Evolutionary conservation across 2,888 invertebrate species (phyloP).

Genomic region (Magallana nippona): DNA sequence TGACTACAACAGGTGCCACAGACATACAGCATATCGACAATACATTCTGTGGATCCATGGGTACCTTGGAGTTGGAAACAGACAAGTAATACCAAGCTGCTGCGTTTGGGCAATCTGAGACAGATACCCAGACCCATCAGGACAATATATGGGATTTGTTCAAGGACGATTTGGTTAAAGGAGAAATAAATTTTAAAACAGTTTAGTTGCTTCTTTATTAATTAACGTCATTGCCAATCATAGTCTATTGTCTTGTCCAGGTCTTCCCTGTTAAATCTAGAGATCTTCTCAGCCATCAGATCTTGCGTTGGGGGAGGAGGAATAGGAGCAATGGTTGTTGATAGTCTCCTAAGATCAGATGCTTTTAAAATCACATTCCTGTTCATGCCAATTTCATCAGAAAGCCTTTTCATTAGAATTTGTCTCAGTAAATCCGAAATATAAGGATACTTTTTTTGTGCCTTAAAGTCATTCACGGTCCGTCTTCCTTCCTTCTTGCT

Average conservation of each 20-base stretch:
- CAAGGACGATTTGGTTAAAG: conserved; percentile 1
- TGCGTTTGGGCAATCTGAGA: conserved; percentile 56
- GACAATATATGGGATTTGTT: conserved; percentile 52
- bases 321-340: conserved; percentile 41
- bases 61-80: conserved; percentile 48
- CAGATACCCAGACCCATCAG: neutral
- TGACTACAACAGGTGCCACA: conserved; percentile 44
- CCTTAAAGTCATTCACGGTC: conserved; percentile 41
- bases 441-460: conserved; percentile 43
- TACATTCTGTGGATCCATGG: conserved; percentile 54
- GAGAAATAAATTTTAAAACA: neutral
- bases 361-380: conserved; percentile 12
- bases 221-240: too few species aligned
- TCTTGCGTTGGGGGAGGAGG: conserved; percentile 45
- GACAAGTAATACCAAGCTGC: conserved; percentile 56
- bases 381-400: conserved; percentile 43
- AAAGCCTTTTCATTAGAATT: conserved; percentile 43
- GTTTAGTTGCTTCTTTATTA: too few species aligned
- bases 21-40: conserved; percentile 57
- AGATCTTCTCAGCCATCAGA: conserved; percentile 37
- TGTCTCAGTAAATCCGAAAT: conserved; percentile 32
- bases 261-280: conserved; percentile 36
- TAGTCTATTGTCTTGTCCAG: conserved; percentile 16
- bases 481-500: conserved; percentile 50
- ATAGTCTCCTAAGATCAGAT: conserved; percentile 47